Evolutionary conservation across 2,888 invertebrate species (phyloP), one percentile per base, ranked within the genome.

Genomic region (Drosophila macrothrix): DNA sequence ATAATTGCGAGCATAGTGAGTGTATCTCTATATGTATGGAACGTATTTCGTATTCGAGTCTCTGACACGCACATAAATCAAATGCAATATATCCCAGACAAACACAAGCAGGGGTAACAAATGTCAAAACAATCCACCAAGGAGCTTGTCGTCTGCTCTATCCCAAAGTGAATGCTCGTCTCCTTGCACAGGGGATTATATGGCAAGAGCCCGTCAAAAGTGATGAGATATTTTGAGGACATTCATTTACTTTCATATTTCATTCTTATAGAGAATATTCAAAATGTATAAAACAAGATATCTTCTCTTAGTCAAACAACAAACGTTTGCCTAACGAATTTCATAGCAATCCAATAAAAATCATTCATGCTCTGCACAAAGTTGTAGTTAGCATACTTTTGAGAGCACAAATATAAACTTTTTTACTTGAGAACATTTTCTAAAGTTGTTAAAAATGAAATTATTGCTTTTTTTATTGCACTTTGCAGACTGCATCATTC

Each of bases 1-100:
- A 84, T 84, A 84, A 84, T 84, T 84, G 75, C 80, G 52, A 56
- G 52, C 60, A 67, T 60, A 54, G 55, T 37, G 67, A 52, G 67
- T 43, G 67, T 66, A 53, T 67, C 19, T 54, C 64, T 76, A 67
- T 76, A 67, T 71, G 61, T 65, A 80, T 73, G 28, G 53, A 66
- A 56, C 31, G 55, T 54, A 60, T 50, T 76, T 66, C 59, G 50
- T 68, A 82, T 78, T 79, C 68, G 67, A 28, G 19, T 56, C 41
- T 6, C 16, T 37, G 5, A 14, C 35, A 19, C 14, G 71, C 75
- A 80, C 76, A 82, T 77, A 71, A 71, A 79, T 81, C 70, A 64
- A 63, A 72, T 70, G 50, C 61, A 39, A 67, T 68, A 41, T 62
- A 39, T 55, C 52, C 50, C n/a, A 52, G 50, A 5, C 5, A 52